A percentile compares a stretch with the other conserved stretches of the same genome.
Conservation (phyloP, 2,888 invertebrate genomes). For the Yponomeuta evonymella region DNA sequence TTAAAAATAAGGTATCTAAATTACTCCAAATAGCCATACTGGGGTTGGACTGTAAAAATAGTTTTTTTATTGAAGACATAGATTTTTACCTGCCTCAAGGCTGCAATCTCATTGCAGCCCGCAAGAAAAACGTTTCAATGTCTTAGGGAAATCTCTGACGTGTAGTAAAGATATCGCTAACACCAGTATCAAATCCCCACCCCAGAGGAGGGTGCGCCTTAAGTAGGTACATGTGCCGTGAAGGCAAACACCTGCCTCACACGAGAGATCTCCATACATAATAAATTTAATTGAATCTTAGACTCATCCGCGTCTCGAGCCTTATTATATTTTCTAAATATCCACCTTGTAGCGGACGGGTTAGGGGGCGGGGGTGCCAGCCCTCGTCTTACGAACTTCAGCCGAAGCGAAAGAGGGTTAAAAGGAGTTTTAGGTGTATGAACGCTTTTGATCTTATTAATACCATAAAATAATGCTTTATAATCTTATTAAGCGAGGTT, state of each 20-base stretch:
- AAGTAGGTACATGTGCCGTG: conserved; percentile 54
- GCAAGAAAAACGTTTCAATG: neutral
- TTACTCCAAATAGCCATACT: too few relatives aligned
- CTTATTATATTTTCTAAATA: conserved; percentile 72
- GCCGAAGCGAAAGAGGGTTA: conserved; percentile 68
- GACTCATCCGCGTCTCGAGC: conserved; percentile 64
- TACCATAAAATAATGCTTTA: conserved; percentile 85
- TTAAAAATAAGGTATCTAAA: too few relatives aligned
- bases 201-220: conserved; percentile 30
- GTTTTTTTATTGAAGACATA: too few relatives aligned
- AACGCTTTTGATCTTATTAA: conserved; percentile 86
- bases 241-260: conserved; percentile 64
- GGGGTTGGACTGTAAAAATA: too few relatives aligned
- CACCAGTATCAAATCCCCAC: conserved; percentile 33
- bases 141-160: neutral
- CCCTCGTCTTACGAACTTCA: conserved; percentile 73
- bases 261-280: conserved; percentile 71
- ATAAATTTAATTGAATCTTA: conserved; percentile 74
- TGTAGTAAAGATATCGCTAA: neutral
- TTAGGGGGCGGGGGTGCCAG: conserved; percentile 42
- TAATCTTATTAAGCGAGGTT: conserved; percentile 86
- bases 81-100: too few relatives aligned
- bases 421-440: conserved; percentile 77
- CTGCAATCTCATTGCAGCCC: neutral
- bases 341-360: conserved; percentile 60